Evolutionary conservation across 2,888 invertebrate species (phyloP).

Genomic region (Dynastes grantii): DNA sequence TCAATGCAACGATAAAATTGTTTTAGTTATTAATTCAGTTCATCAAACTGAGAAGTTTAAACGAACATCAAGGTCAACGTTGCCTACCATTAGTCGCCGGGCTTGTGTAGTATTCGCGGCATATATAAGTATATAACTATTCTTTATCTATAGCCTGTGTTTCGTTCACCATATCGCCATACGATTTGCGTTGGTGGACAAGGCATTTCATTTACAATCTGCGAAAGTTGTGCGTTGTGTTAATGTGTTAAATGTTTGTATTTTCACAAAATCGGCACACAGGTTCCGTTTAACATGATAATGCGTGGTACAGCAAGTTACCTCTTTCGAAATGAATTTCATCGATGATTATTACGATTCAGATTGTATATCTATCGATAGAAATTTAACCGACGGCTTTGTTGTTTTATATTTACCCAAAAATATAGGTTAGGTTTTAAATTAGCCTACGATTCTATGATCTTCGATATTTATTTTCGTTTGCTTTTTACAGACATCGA

Average conservation of each 20-base stretch:
- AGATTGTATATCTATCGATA: constrained; percentile 49
- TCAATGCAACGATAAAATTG: neutral
- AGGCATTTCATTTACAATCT: neutral
- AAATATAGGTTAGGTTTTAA: constrained; percentile 56
- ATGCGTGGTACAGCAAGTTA: neutral
- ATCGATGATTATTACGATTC: constrained; percentile 62
- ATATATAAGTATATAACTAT: neutral
- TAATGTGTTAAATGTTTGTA: neutral
- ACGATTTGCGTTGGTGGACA: neutral
- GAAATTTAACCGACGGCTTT: constrained; percentile 53
- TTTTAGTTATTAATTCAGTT: constrained; percentile 35
- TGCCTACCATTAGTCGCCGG: neutral
- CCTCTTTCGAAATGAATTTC: constrained; percentile 60
- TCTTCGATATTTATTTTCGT: neutral
- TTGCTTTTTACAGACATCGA: constrained; percentile 72
- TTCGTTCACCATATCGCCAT: neutral
- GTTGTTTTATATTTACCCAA: constrained; percentile 60
- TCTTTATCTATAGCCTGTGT: neutral
- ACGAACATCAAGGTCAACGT: constrained; percentile 32
- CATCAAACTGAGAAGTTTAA: constrained; percentile 34
- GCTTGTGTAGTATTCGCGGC: neutral
- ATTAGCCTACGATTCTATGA: neutral
- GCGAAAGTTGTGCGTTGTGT: neutral
- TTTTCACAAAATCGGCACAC: neutral
- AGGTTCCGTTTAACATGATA: neutral